Evolutionary conservation across 2,113 vertebrate species (phyloP).

Genomic region (Notiomystis cincta): DNA sequence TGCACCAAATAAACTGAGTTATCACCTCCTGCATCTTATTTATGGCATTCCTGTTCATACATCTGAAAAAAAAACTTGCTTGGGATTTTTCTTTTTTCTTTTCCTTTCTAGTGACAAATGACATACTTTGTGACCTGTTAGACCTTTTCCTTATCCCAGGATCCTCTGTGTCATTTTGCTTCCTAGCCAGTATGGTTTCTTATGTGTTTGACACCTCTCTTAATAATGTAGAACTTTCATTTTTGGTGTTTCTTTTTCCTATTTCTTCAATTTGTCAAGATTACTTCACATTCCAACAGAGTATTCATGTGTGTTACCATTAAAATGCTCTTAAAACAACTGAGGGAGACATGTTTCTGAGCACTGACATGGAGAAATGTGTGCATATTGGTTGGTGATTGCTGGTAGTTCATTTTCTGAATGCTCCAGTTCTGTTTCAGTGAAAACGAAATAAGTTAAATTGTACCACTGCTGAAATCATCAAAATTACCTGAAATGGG

Average conservation of each 20-base stretch:
- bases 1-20: neutral
- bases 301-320: neutral
- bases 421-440: neutral
- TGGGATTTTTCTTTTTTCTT: neutral
- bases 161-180: neutral
- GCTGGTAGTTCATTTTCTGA: neutral
- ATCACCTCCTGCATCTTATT: neutral
- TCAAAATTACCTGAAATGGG: neutral
- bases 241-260: neutral
- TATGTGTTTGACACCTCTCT: neutral
- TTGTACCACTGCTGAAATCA: neutral
- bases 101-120: neutral
- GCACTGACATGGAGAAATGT: neutral
- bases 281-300: neutral
- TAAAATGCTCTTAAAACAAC: neutral
- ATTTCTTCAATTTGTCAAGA: neutral
- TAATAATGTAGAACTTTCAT: neutral
- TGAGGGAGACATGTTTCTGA: neutral
- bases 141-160: neutral
- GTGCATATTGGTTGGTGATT: neutral
- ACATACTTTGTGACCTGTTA: neutral
- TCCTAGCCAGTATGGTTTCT: neutral
- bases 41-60: neutral
- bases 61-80: neutral
- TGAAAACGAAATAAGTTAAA: neutral